Percentiles rank a stretch among this genome's conserved stretches.
phyloP scores from a whole-genome alignment of 2,797 vertebrate species.

The Malurus splendens region DNA sequence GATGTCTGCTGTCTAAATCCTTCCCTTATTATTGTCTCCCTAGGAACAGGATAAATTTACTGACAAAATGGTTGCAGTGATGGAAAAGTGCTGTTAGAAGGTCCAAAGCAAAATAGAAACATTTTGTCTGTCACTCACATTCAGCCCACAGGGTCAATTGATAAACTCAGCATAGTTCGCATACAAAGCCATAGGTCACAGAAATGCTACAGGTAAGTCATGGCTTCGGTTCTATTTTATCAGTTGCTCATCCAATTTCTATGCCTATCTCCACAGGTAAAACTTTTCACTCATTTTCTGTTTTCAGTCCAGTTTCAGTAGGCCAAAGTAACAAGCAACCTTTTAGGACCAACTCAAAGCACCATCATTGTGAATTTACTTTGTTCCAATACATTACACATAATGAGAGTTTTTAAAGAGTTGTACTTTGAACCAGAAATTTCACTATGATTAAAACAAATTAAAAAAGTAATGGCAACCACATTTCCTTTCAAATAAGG shows the following conservation, averaged over 20 bases:
- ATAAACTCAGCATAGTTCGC: neutral
- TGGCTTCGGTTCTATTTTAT: neutral
- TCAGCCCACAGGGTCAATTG: neutral
- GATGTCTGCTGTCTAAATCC: neutral
- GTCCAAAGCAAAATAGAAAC: neutral
- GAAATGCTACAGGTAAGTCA: neutral
- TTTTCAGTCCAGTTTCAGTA: neutral
- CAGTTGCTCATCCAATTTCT: neutral
- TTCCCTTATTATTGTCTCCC: neutral
- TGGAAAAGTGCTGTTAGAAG: neutral
- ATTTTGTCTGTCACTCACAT: neutral
- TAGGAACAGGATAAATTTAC: neutral
- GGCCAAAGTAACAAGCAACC: neutral
- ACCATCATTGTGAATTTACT: neutral
- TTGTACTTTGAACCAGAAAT: neutral
- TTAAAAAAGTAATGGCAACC: neutral
- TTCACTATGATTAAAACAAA: neutral
- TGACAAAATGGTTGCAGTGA: neutral
- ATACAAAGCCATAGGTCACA: neutral
- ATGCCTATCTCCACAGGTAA: neutral
- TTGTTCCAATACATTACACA: fast-evolving
- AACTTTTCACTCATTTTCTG: neutral
- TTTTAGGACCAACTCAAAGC: neutral
- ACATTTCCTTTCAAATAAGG: neutral
- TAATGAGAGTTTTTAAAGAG: neutral